A percentile compares a stretch with the other conserved stretches of the same genome.
phyloP scores from a whole-genome alignment of 2,113 vertebrate genomes.

The Mionectes macconnelli region DNA sequence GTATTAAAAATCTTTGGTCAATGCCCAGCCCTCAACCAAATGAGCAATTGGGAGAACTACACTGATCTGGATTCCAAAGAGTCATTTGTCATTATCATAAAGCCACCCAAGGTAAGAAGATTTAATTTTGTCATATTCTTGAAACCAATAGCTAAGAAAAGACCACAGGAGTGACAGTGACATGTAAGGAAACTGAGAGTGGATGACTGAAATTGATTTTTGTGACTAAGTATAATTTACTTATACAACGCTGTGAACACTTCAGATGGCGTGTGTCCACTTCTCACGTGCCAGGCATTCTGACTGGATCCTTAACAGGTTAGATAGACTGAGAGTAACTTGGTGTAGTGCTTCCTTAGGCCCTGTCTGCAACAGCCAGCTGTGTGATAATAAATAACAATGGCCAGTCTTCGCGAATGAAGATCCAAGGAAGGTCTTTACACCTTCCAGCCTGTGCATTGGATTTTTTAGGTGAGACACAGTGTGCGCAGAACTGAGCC shows the following conservation, averaged over 20 bases:
- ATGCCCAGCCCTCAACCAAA: background rate
- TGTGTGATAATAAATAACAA: too few relatives aligned
- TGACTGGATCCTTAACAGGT: background rate
- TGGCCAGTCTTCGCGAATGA: too few relatives aligned
- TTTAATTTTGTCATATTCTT: background rate
- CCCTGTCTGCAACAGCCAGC: background rate
- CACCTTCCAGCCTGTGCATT: too few relatives aligned
- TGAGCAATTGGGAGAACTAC: background rate
- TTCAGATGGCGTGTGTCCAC: background rate
- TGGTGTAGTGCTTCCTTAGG: background rate
- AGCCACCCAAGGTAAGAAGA: background rate
- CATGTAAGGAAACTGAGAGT: background rate
- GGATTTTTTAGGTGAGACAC: too few relatives aligned
- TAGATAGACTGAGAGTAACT: background rate
- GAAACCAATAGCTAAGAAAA: background rate
- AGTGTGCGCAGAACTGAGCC: too few relatives aligned
- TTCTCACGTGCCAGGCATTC: background rate
- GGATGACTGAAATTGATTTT: background rate
- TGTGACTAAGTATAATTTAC: background rate
- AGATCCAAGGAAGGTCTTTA: too few relatives aligned
- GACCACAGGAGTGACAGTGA: background rate
- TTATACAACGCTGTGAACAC: accelerated
- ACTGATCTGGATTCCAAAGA: background rate
- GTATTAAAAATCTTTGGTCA: background rate
- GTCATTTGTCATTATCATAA: background rate